Evolutionary conservation across 2,888 invertebrate species (phyloP), one percentile per base, ranked within the genome.

Genomic region (Tenthredo livida): DNA sequence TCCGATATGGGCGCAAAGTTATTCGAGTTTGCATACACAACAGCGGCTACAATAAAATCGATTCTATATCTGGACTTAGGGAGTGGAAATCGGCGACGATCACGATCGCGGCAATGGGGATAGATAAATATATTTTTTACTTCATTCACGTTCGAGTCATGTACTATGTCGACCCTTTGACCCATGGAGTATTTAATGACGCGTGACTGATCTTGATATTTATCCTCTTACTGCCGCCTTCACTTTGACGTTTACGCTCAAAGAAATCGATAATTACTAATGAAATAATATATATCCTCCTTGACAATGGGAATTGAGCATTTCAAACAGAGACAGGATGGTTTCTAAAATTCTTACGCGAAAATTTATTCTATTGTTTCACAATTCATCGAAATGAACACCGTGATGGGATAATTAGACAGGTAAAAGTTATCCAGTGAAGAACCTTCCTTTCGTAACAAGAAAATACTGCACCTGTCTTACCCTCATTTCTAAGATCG

Each of bases 141-240:
- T 40, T 29, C 40, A 33, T 77, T 54, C 12, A 54, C 50, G 21
- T 21, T 54, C 29, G 29, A 47, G 50, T 10, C 77, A 54, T 54
- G 54, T 33, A 54, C 33, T n/a, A 7, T 37, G 50, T 80, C 40
- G 61, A 61, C 80, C 80, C 80, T 61, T 58, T 80, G 58, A 58
- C 80, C 80, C 80, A 37, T 58, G 40, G 37, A 37, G n/a, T 40
- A 50, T 33, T 80, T 80, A 80, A 80, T 61, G 80, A 80, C 80
- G 80, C 61, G 80, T 80, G 58, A 80, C 80, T 80, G 40, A 61
- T 80, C 58, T 80, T 17, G 80, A 61, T 80, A 80, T 61, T 61
- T 61, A 80, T 37, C 80, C 58, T 61, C 61, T 40, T 40, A 80
- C 77, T 12, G 25, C 37, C 80, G 25, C 61, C 21, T 80, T 80